Evolutionary conservation across 2,113 vertebrate species (phyloP), one percentile per base, ranked within the genome.

Genomic region (Gymnogyps californianus): DNA sequence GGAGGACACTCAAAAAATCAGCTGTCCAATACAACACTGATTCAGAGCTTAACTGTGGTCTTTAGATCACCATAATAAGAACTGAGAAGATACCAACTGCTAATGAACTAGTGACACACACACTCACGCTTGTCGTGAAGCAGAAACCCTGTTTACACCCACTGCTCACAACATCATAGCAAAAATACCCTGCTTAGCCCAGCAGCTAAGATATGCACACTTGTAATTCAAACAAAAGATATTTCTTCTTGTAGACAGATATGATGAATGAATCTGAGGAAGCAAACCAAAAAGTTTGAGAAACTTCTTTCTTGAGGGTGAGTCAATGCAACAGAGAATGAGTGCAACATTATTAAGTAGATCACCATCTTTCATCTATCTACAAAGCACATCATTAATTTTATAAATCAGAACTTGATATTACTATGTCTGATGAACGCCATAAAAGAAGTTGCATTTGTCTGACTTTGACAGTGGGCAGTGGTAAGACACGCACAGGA

Each of bases 401-500:
- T 70, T 25, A 65, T 71, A 52, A 40, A 58, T 58, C 36, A 54
- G 17, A 70, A 42, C 24, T 31, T 51, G 47, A 44, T 57, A 75
- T 69, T 42, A 31, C 40, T 69, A 9, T 21, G 3, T 21, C 49
- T 90, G 36, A 69, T 46, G 15, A 75, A 69, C 21, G 32, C 31
- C 47, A 61, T 38, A 34, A 52, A 52, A 85, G 18, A 61, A 38
- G 22, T 13, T 29, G 28, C 9, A 31, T 38, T 79, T 67, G 26
- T 47, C 66, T 58, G 40, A 34, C 22, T 32, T 71, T 38, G n/a
- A 40, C 54, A 26, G 16, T 3, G 55, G 26, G n/a, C 13, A 67
- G 31, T 11, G 18, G 21, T 36, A 76, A 36, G 36, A 62, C 0
- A 0, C 0, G 1, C 26, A n/a, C 17, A 66, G 26, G 31, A 59